These are phyloP conservation scores for Mesopsocus fuscifrons DNA, from an alignment of 2,888 invertebrate species.

Conservation along the genomic window DNA sequence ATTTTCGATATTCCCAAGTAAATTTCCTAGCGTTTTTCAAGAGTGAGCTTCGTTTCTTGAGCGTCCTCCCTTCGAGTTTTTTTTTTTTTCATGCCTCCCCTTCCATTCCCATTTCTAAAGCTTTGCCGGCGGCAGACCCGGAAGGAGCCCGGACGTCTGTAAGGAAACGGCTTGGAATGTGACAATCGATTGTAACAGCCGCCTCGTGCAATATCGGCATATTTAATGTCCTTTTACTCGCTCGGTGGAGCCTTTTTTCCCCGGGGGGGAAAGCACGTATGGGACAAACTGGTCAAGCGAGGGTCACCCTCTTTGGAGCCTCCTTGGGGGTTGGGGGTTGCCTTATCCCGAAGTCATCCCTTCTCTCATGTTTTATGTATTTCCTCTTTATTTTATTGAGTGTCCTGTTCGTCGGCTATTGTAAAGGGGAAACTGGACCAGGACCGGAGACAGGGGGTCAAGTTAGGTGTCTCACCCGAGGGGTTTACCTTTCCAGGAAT, in stretches of 20 bases:
- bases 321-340: conserved; percentile 41
- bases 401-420: no score
- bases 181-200: neutral
- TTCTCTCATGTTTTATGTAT: neutral
- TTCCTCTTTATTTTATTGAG: neutral
- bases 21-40: no score
- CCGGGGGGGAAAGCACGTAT: conserved; percentile 10
- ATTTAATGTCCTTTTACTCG: neutral
- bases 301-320: conserved; percentile 22
- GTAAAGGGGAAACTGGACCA: no score
- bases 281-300: conserved; percentile 9
- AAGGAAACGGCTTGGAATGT: neutral
- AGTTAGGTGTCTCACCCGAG: no score
- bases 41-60: no score
- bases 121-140: neutral
- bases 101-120: neutral
- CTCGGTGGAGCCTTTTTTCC: conserved; percentile 1
- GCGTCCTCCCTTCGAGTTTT: no score
- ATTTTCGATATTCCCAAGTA: no score
- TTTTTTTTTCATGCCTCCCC: no score
- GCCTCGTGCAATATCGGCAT: conserved; percentile 9
- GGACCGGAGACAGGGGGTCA: no score
- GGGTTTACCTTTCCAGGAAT: no score
- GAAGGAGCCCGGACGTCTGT: neutral
- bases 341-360: neutral